These are phyloP conservation scores for Temnothorax rugatulus DNA, from an alignment of 2,888 invertebrate genomes.

Conservation along the genomic window DNA sequence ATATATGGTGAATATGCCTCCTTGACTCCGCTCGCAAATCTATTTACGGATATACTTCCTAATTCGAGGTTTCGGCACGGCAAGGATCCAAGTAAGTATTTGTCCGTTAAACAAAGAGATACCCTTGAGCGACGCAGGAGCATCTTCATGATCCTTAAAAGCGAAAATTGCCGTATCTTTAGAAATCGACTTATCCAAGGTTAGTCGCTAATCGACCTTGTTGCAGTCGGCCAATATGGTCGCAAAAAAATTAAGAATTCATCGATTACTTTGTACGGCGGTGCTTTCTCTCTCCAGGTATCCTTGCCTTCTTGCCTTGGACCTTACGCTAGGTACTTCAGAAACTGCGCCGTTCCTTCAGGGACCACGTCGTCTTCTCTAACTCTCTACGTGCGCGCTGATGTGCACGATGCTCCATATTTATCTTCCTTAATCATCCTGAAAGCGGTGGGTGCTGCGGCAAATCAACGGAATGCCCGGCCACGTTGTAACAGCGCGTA, in stretches of 20 bases:
- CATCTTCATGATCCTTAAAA: conserved; percentile 16
- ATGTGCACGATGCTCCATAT: conserved; percentile 31
- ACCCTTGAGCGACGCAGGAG: conserved; percentile 31
- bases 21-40: neutral
- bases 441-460: neutral
- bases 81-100: conserved; percentile 13
- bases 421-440: conserved; percentile 50
- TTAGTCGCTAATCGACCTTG: conserved; percentile 23
- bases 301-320: conserved; percentile 22
- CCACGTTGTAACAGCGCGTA: conserved; percentile 30
- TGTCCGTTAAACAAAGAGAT: conserved; percentile 44
- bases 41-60: conserved; percentile 14
- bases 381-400: conserved; percentile 16
- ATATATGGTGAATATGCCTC: neutral
- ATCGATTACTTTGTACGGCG: conserved; percentile 30
- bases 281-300: conserved; percentile 15
- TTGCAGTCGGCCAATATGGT: conserved; percentile 8
- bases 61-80: conserved; percentile 28
- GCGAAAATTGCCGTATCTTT: conserved; percentile 24
- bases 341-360: conserved; percentile 28
- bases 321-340: conserved; percentile 33
- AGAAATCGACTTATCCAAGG: conserved; percentile 39
- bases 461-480: neutral
- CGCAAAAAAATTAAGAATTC: conserved; percentile 16
- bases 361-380: neutral